Base-by-base conservation (phyloP, 2,113 vertebrate genomes). In the Muscicapa adusta region DNA sequence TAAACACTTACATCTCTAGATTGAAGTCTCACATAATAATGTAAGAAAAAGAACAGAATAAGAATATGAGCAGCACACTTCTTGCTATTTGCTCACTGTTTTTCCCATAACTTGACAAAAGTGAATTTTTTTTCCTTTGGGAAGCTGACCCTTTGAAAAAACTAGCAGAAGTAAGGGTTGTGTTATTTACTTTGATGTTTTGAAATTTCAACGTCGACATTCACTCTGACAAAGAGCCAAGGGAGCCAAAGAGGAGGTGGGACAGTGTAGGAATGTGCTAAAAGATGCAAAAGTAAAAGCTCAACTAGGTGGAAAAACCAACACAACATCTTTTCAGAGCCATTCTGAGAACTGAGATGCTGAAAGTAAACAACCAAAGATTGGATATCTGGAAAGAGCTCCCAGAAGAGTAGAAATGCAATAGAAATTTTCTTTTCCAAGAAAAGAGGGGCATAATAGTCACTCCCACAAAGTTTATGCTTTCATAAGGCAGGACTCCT, bases 181-280 rank as follows among this genome's bases (percentile, higher is more conserved):
- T 26, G 53, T 91, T 91, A 79, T 89, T 97, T 96, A 93, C 48
- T n/a, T 89, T 19, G 48, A 38, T 20, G 31, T 47, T 93, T 42
- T 89, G 57, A 93, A 92, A 90, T 51, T 17, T 63, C 42, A 48
- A 2, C 3, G 3, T 17, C 7, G 2, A 72, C 31, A 29, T 2
- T 28, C 24, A 87, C 73, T 91, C 65, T 88, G 63, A 94, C 65
- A 87, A 73, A 90, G 65, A 53, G 7, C 5, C 29, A 43, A 38
- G 56, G 60, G 14, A 94, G 56, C 28, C 58, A 72, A 96, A 87
- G 51, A 80, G 68, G 80, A 76, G 43, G 66, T 67, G 62, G 89
- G 95, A 91, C 68, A 56, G 50, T 36, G 15, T 62, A 85, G 68
- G 29, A 61, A 78, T 38, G 42, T n/a, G 75, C 28, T 51, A 51